Evolutionary conservation across 2,888 invertebrate species (phyloP).

Genomic region (Hipparchia sbordonii): DNA sequence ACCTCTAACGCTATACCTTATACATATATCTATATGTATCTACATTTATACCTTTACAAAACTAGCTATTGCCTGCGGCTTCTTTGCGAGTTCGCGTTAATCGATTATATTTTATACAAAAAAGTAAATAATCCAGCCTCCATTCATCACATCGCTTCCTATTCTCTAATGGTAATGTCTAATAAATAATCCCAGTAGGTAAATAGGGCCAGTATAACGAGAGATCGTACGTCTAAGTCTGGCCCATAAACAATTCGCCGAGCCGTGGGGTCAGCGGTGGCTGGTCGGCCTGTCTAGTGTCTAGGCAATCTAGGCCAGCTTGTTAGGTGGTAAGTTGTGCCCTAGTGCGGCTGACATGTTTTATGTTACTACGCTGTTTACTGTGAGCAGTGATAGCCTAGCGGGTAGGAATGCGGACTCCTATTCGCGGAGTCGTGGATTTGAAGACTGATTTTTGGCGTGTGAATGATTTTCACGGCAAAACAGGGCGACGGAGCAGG

Average conservation of each 20-base stretch:
- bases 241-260: not conserved
- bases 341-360: not conserved
- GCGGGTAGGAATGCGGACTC: too few relatives aligned
- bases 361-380: not conserved
- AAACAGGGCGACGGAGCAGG: too few relatives aligned
- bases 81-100: too few relatives aligned
- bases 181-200: slow-evolving; percentile 13
- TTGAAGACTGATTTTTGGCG: too few relatives aligned
- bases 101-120: too few relatives aligned
- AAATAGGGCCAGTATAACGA: slow-evolving; percentile 1
- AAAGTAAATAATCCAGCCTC: not conserved
- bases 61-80: too few relatives aligned
- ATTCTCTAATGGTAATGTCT: slow-evolving; percentile 6
- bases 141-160: not conserved
- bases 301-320: slow-evolving; percentile 9
- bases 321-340: slow-evolving; percentile 7
- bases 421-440: too few relatives aligned
- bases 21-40: too few relatives aligned
- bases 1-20: too few relatives aligned
- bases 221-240: not conserved
- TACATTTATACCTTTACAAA: too few relatives aligned
- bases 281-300: not conserved
- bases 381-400: too few relatives aligned
- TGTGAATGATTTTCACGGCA: too few relatives aligned
- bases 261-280: slow-evolving; percentile 1